Conservation (phyloP, 2,888 invertebrate genomes). For the Polydrusus pterygomalis region DNA sequence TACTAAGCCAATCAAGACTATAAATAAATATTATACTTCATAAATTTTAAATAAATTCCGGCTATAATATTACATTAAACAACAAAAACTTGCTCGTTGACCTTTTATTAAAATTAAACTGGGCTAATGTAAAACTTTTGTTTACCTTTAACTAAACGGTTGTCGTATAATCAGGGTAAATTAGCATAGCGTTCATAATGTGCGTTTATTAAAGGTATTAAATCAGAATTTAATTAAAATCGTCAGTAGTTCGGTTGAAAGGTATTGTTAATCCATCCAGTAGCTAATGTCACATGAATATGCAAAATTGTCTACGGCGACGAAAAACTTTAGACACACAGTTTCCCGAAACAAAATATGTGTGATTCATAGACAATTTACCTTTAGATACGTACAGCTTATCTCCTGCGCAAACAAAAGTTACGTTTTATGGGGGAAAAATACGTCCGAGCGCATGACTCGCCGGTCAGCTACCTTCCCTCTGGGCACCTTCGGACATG, state of each 20-base stretch:
- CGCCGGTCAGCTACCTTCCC: no score
- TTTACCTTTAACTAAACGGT: conserved; percentile 22
- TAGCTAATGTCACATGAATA: conserved; percentile 35
- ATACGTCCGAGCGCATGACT: no score
- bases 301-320: conserved; percentile 12
- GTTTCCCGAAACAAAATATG: no score
- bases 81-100: not conserved
- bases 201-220: conserved; percentile 32
- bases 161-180: conserved; percentile 16
- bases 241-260: conserved; percentile 16
- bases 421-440: no score
- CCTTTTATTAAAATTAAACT: conserved; percentile 22
- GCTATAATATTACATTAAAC: not conserved
- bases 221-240: conserved; percentile 33
- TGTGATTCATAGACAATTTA: no score
- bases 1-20: no score
- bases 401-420: no score
- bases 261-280: conserved; percentile 36
- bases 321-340: not conserved
- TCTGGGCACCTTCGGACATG: no score
- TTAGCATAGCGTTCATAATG: conserved; percentile 9
- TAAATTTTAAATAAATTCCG: not conserved
- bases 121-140: conserved; percentile 29
- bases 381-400: no score
- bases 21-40: not conserved